Conservation (phyloP, 2,888 invertebrate genomes). For the Cantharis flavilabris region DNA sequence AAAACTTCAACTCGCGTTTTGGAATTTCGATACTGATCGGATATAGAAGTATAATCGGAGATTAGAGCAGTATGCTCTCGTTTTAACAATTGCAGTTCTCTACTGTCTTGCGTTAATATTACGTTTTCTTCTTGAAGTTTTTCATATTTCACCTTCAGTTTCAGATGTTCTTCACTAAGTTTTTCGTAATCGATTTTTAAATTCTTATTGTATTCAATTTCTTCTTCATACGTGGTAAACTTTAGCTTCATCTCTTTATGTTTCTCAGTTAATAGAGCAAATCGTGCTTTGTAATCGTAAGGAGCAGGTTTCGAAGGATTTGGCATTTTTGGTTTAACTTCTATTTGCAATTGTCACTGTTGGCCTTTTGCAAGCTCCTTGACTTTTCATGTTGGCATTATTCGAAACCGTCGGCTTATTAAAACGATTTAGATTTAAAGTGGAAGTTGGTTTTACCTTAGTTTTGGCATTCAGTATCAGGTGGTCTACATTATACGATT, state of each 20-base stretch:
- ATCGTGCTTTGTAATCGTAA: constrained; percentile 70
- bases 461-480: not conserved
- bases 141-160: not conserved
- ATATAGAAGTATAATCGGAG: not conserved
- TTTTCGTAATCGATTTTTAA: not conserved
- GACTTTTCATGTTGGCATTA: not conserved
- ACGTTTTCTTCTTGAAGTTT: not conserved
- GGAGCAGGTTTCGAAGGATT: constrained; percentile 65
- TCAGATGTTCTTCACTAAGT: not conserved
- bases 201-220: not conserved
- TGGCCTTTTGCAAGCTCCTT: not conserved
- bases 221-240: not conserved
- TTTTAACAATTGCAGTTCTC: not conserved
- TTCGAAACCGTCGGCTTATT: not conserved
- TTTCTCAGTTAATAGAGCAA: constrained; percentile 64
- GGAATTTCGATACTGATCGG: not conserved
- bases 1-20: not conserved
- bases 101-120: not conserved
- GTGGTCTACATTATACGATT: not conserved
- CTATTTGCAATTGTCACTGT: not conserved
- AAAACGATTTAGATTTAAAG: not conserved
- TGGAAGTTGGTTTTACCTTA: not conserved
- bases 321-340: constrained; percentile 43
- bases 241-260: constrained; percentile 42
- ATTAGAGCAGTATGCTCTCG: not conserved